These are phyloP conservation scores for Seriola dumerili DNA, from an alignment of 2,113 vertebrate species.

Conservation along the genomic window DNA sequence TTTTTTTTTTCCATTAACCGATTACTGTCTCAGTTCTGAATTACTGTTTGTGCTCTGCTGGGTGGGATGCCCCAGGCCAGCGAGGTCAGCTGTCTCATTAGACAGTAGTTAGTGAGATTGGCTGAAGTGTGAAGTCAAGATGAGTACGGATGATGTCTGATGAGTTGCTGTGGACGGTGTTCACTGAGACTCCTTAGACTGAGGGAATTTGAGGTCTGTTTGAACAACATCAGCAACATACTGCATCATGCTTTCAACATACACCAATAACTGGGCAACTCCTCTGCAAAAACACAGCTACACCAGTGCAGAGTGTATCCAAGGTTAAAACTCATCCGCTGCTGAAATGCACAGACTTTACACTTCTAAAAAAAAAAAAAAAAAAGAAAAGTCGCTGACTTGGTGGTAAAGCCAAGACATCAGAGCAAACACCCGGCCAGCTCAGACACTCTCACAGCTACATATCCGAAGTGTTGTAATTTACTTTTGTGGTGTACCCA, in stretches of 20 bases:
- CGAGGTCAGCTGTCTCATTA: conserved; percentile 63
- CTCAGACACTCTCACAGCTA: conserved; percentile 7
- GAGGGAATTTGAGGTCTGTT: background rate
- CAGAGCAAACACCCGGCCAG: background rate
- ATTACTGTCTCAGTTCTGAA: conserved; percentile 53
- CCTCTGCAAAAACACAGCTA: background rate
- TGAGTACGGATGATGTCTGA: conserved; percentile 38
- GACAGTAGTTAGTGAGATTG: conserved; percentile 32
- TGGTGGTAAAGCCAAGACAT: conserved; percentile 11
- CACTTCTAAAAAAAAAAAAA: background rate
- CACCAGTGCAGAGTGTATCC: background rate
- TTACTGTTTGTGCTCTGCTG: conserved; percentile 39
- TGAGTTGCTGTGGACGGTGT: conserved; percentile 21
- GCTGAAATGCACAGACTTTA: conserved; percentile 4
- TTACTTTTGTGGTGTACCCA: conserved; percentile 9
- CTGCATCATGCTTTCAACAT: background rate
- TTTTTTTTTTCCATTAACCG: conserved; percentile 45
- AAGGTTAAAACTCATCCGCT: background rate
- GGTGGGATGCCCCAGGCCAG: conserved; percentile 41
- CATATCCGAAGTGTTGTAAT: background rate
- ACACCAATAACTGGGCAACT: background rate
- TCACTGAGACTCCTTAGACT: background rate
- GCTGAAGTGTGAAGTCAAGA: conserved; percentile 15
- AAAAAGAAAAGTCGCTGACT: conserved; percentile 15
- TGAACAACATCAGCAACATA: background rate